Base-by-base conservation (phyloP, 2,797 vertebrate genomes). In the Selene dorsalis region DNA sequence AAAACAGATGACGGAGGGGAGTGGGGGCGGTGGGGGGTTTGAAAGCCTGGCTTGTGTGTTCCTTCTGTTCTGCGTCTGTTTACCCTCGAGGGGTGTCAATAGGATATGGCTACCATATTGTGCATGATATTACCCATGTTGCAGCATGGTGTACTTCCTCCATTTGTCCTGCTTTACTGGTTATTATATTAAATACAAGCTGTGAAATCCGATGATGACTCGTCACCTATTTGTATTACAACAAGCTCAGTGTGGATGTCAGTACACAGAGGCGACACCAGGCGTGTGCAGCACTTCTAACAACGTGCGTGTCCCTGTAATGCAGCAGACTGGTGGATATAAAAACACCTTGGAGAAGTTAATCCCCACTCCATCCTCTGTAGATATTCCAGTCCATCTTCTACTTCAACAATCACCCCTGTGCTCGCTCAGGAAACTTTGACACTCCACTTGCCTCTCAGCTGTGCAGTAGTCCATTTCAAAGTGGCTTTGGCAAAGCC, bases 1-100 rank as follows among this genome's bases (percentile, higher is more conserved):
- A 90, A 94, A 94, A 89, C 94, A 95, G 93, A 95, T 95, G 94
- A 92, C 76, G 10, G 80, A 38, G 69, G 80, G 79, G 76, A n/a
- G 4, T 79, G 81, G 79, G 75, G 4, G 80, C 60, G 80, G 79
- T 75, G 4, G 81, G 81, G 79, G 75, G 3, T 79, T 60, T 61
- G 62, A 89, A 89, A 79, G 86, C 69, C 82, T 87, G 82, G 77
- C 75, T 83, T 66, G 82, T 75, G 77, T 69, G 80, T 65, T 90
- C 87, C 83, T 89, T 88, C 87, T 91, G 84, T 87, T 92, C 84
- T 84, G 70, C 48, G 88, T 93, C 86, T 89, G 88, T 93, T 92
- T 85, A 86, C 88, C 89, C 90, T 90, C 22, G 73, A 90, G 92
- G 84, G 83, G 83, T 89, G 88, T 91, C 83, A 79, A 74, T 84